These are phyloP conservation scores for Toxonevra muliebris DNA, from an alignment of 2,888 invertebrate species.

Conservation along the genomic window DNA sequence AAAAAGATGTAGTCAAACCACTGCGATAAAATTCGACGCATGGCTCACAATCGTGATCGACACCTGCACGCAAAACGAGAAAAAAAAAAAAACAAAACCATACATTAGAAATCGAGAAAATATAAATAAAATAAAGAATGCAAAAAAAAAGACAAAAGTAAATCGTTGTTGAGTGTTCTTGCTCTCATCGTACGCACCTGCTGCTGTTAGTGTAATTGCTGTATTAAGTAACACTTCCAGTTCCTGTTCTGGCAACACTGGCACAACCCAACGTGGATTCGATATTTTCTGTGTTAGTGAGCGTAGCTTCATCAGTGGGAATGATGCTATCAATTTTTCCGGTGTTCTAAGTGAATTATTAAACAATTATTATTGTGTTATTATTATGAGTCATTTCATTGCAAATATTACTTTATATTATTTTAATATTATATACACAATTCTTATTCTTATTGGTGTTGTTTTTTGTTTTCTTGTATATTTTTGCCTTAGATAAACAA, in stretches of 20 bases:
- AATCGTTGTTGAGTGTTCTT: neutral
- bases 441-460: too few relatives aligned
- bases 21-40: constrained; percentile 96
- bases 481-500: too few relatives aligned
- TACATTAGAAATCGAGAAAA: constrained; percentile 17
- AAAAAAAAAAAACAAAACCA: constrained; percentile 15
- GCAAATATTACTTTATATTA: too few relatives aligned
- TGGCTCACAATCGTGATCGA: constrained; percentile 86
- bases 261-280: constrained; percentile 95
- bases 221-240: constrained; percentile 90
- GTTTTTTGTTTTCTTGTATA: too few relatives aligned
- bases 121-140: constrained; percentile 7
- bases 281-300: constrained; percentile 96
- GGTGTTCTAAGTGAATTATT: constrained; percentile 52
- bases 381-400: neutral
- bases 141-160: too few relatives aligned
- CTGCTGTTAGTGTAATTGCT: constrained; percentile 85
- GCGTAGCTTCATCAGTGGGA: constrained; percentile 87
- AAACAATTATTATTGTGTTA: neutral
- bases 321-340: constrained; percentile 66
- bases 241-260: constrained; percentile 95
- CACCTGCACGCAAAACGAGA: constrained; percentile 67
- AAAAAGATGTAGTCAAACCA: constrained; percentile 92
- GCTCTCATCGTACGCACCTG: constrained; percentile 68
- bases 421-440: too few relatives aligned